Evolutionary conservation across 2,888 invertebrate species (phyloP), one percentile per base, ranked within the genome.

Genomic region (Atethmia centrago): DNA sequence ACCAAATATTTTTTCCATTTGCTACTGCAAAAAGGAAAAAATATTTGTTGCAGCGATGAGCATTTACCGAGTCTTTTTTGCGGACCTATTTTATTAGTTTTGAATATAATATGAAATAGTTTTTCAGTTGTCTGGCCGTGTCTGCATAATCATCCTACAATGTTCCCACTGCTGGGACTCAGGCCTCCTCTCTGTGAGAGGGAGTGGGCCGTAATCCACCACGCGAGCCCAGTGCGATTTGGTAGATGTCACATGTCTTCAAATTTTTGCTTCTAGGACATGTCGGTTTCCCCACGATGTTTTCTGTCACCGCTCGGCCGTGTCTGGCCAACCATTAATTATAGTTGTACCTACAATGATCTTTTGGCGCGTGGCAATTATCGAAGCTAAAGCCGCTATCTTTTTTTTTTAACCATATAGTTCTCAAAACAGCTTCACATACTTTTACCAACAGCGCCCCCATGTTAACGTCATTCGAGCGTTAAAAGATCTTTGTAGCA

Each of bases 1-100:
- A 72, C 49, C 53, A 68, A 55, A 53, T 74, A 14, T 69, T 72
- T 64, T 83, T 71, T 68, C 1, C 14, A 47, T 58, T 55, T 61
- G 9, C 21, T 31, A 4, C 66, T 78, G 49, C 40, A 58, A n/a
- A n/a, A n/a, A n/a, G n/a, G n/a, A n/a, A n/a, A n/a, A n/a, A n/a
- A n/a, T n/a, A n/a, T n/a, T n/a, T n/a, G n/a, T n/a, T n/a, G n/a
- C n/a, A n/a, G n/a, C n/a, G n/a, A n/a, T n/a, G n/a, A n/a, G n/a
- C n/a, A 58, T 62, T 71, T 73, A 61, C 25, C 10, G 40, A 69
- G 47, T 69, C 62, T 61, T 80, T 76, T 55, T 42, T 12, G 19
- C 12, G 7, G 2, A 19, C 19, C 3, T 36, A 36, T 55, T 76
- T 66, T 31, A 42, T 19, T n/a, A 25, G 16, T 65, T 58, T 58